Evolutionary conservation across 2,113 vertebrate species (phyloP), one percentile per base, ranked within the genome.

Genomic region (Pterocles burchelli): DNA sequence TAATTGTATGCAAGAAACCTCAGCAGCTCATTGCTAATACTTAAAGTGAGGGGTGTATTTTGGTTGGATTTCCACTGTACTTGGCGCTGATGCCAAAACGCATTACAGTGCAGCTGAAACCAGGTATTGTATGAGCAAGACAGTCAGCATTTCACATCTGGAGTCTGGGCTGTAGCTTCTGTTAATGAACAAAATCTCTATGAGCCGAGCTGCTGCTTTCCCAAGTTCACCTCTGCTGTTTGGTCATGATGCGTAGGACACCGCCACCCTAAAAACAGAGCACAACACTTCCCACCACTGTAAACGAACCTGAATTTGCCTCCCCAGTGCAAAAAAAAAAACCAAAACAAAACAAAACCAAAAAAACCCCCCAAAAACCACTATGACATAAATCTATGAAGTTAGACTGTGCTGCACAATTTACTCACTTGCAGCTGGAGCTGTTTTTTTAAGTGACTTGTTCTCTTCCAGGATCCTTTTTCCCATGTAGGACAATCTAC

Each of bases 1-100:
- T 81, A 94, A 97, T 89, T 36, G 36, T 78, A 90, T 83, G 75
- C 92, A 97, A 95, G 89, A 92, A 88, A 92, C 43, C 96, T 89
- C 79, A 93, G 89, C 80, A 94, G 85, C 94, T 89, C 3, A 0
- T 93, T 94, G 84, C 57, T 93, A 36, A 61, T 49, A 88, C 55
- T 93, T 75, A 81, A 63, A 87, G 24, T 0, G 0, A 89, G 52
- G 85, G 43, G 36, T 48, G 54, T 78, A 70, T 93, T 96, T 95
- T 94, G 95, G 80, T 94, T 85, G 68, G 81, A 90, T 91, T 95
- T 34, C 75, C 46, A 71, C 90, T 92, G 72, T 90, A 96, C 80
- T 72, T 31, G 33, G 85, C 11, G 8, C 43, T 89, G 90, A 54
- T 94, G 90, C 88, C 96, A 97, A 90, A 75, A 75, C 6, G 14